Base-by-base conservation (phyloP, 2,797 vertebrate genomes). In the Prunella strophiata region DNA sequence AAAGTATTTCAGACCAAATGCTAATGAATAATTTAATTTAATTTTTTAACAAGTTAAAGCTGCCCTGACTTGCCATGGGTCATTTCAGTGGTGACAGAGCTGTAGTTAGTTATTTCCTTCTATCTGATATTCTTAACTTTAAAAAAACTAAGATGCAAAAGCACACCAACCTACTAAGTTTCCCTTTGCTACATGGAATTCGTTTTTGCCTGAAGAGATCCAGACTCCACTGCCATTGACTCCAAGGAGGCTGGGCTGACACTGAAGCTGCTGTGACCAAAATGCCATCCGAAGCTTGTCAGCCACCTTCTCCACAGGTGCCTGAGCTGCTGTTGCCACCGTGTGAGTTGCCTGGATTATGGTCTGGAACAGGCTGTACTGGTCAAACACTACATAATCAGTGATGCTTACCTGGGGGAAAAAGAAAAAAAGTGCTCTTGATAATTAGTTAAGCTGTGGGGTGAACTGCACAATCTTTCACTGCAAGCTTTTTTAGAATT, bases 321-420 rank as follows among this genome's bases (percentile, higher is more conserved):
- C 99, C 91, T 99, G 98, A 50, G 99, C 99, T 21, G 97, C 99
- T 1, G 98, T 98, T 76, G 99, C 99, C 68, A 99, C 98, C 0
- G 98, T 98, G 23, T 99, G 99, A 0, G 99, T 99, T 75, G 99
- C 99, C 57, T 99, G 99, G 89, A 99, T 98, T 71, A 99, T 98
- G 0, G 98, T 99, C 97, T 99, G 99, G 97, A 99, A 99, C 16
- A 99, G 92, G 90, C 99, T 99, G 93, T 98, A 98, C 97, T 99
- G 99, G 93, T 99, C 99, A n/a, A 99, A 99, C 71, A 99, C 98
- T 70, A 99, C 99, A 36, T 99, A 99, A 98, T 99, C 99, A 2
- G 99, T 99, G 89, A 99, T 99, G 97, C 99, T 99, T 95, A 99
- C 99, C 99, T 99, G 94, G 32, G n/a, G 88, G 11, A 11, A 13